A percentile compares a stretch with the other conserved stretches of the same genome.
Evolutionary conservation across 2,888 invertebrate species (phyloP).

Genomic region (Drosophila greeni): DNA sequence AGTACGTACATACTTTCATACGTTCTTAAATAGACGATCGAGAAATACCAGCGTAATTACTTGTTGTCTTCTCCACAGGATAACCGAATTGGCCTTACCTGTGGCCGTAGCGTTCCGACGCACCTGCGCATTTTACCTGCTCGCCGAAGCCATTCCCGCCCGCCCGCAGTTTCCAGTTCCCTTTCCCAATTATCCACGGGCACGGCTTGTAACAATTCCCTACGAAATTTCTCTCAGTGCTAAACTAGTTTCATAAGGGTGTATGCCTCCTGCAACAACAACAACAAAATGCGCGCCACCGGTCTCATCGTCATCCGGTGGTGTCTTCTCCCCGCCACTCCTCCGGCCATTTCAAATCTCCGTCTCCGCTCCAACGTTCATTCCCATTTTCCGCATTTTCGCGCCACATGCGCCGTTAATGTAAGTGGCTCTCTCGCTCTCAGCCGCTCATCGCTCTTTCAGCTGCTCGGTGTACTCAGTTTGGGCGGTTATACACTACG

Average conservation of each 20-base stretch:
- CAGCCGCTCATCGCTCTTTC: slow-evolving; percentile 41
- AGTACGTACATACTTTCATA: slow-evolving; percentile 10
- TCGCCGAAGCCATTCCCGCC: slow-evolving; percentile 1
- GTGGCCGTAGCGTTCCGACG: slow-evolving; percentile 15
- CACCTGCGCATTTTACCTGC: slow-evolving; percentile 38
- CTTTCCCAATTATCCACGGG: slow-evolving; percentile 30
- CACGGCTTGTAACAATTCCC: slow-evolving; percentile 11
- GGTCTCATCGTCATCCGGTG: slow-evolving; percentile 36
- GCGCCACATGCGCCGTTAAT: slow-evolving; percentile 70
- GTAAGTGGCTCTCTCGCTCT: slow-evolving; percentile 43
- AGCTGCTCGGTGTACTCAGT: slow-evolving; percentile 1
- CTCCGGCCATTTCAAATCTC: slow-evolving; percentile 1
- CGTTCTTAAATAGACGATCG: slow-evolving; percentile 29
- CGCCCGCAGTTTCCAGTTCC: slow-evolving; percentile 30
- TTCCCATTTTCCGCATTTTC: slow-evolving; percentile 55
- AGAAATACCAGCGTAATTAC: slow-evolving; percentile 18
- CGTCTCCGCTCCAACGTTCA: slow-evolving; percentile 19
- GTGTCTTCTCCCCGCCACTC: slow-evolving; percentile 18
- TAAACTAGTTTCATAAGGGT: slow-evolving; percentile 72
- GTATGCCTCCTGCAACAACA: slow-evolving; percentile 42
- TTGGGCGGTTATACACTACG: background rate
- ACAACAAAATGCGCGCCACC: slow-evolving; percentile 51
- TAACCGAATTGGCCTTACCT: slow-evolving; percentile 26
- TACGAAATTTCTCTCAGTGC: slow-evolving; percentile 62
- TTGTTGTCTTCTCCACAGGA: slow-evolving; percentile 25